Conservation (phyloP, 1,140 invertebrate species). For the Heliothis subflexa region DNA sequence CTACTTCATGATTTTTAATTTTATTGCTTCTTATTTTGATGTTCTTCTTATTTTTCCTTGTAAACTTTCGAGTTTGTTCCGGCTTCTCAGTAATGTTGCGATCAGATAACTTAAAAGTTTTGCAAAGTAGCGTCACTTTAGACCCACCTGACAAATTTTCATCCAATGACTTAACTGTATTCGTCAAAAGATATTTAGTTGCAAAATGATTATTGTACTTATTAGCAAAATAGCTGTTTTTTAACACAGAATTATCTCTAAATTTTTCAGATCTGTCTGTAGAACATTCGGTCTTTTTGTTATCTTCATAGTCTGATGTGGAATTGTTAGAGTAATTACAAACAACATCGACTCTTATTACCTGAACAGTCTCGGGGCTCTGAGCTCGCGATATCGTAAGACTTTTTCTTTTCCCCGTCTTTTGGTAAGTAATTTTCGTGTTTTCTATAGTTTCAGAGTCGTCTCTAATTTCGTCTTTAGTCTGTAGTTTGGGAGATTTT, state of each 20-base stretch:
- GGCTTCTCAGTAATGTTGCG: conserved; percentile 53
- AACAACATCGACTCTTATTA: conserved; percentile 83
- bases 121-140: conserved; percentile 81
- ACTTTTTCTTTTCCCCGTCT: conserved; percentile 80
- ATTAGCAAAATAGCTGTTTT: conserved; percentile 63
- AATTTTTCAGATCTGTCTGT: conserved; percentile 48
- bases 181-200: conserved; percentile 77
- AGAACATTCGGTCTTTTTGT: conserved; percentile 55
- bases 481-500: conserved; percentile 29
- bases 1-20: conserved; percentile 8
- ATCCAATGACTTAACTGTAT: conserved; percentile 74
- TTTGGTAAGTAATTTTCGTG: conserved; percentile 73
- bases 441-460: conserved; percentile 52
- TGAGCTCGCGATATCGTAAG: conserved; percentile 80
- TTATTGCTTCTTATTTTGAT: conserved; percentile 12
- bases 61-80: conserved; percentile 42
- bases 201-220: conserved; percentile 68
- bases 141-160: conserved; percentile 70
- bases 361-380: conserved; percentile 82
- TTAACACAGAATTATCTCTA: conserved; percentile 56
- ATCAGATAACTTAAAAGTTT: conserved; percentile 76
- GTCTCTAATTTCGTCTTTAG: conserved; percentile 46
- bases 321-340: conserved; percentile 71
- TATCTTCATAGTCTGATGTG: conserved; percentile 68
- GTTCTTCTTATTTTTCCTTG: background rate